Evolutionary conservation across 1,140 invertebrate genomes (phyloP).

Genomic region (Magallana gigas): DNA sequence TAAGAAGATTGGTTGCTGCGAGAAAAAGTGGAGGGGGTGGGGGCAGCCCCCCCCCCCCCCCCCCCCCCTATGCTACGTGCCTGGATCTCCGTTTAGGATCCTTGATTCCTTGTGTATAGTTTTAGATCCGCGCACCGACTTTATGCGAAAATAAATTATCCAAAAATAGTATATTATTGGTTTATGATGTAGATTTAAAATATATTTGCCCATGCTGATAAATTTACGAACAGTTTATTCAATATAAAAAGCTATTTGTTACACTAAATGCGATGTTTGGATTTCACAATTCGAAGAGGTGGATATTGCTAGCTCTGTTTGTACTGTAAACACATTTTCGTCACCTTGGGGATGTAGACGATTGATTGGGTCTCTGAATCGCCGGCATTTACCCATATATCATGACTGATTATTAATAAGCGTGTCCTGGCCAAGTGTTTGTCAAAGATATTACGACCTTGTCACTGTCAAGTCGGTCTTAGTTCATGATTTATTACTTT

Average conservation of each 20-base stretch:
- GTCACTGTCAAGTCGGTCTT: slow-evolving; percentile 7
- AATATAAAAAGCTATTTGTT: no score
- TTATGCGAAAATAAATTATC: background rate
- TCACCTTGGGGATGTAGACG: slow-evolving; percentile 52
- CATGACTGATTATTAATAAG: slow-evolving; percentile 28
- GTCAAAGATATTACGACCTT: slow-evolving; percentile 33
- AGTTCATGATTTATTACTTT: slow-evolving; percentile 36
- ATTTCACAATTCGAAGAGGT: background rate
- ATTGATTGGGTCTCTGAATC: slow-evolving; percentile 38
- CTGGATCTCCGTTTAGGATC: no score
- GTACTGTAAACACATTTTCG: slow-evolving; percentile 42
- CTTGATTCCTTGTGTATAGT: background rate
- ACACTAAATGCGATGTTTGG: no score
- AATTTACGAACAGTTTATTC: no score
- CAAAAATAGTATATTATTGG: background rate
- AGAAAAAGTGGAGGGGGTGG: no score
- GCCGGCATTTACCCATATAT: slow-evolving; percentile 40
- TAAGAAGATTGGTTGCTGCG: no score
- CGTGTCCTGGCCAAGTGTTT: slow-evolving; percentile 36
- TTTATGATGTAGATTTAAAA: background rate
- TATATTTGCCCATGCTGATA: background rate
- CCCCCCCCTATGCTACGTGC: no score
- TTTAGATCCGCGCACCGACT: background rate
- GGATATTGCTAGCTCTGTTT: slow-evolving; percentile 33
- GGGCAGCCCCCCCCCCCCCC: no score